Base-by-base conservation (phyloP, 92 coral and sea anemone species). In the Bergia sp. region DNA sequence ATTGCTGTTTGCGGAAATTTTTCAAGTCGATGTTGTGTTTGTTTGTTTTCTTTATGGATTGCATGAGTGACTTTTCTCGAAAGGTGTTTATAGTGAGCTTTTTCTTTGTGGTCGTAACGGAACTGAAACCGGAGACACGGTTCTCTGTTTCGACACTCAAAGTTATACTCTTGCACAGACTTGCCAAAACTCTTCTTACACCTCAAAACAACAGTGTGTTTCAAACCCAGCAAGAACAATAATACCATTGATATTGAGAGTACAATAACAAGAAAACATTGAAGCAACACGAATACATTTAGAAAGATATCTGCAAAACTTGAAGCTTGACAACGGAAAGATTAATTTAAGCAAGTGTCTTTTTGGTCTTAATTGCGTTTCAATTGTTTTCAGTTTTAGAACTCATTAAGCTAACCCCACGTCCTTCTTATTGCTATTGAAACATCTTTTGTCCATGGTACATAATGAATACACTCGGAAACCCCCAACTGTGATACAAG, bases 311-410 rank as follows among this genome's bases (percentile, higher is more conserved):
- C 23, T 23, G n/a, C 29, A 21, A n/a, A 47, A 9, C 82, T 47
- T 58, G 57, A 8, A 21, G 64, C 65, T 79, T 2, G 66, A 41
- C 36, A 64, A 4, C 67, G 15, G 37, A 37, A n/a, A 80, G 41
- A 41, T 20, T 80, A 80, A 53, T 53, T 80, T 44, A 37, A 80
- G 44, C 61, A 7, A 80, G 29, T 38, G 71, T 55, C 73, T 57
- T 55, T 80, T 64, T 38, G 42, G 23, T 41, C 47, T 80, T 80
- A 57, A 80, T 55, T 57, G 7, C 47, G 72, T 57, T 80, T 80
- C 16, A 47, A 80, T 80, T 80, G 85, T 57, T 4, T 38, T 37
- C 16, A 53, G 72, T 55, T 57, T 37, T 80, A 39, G 37, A 79
- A 79, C 69, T 55, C 49, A 80, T 66, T 47, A 37, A 47, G 12